These are phyloP conservation scores for Syngnathus typhle DNA, from an alignment of 2,113 vertebrate species.

Conservation along the genomic window DNA sequence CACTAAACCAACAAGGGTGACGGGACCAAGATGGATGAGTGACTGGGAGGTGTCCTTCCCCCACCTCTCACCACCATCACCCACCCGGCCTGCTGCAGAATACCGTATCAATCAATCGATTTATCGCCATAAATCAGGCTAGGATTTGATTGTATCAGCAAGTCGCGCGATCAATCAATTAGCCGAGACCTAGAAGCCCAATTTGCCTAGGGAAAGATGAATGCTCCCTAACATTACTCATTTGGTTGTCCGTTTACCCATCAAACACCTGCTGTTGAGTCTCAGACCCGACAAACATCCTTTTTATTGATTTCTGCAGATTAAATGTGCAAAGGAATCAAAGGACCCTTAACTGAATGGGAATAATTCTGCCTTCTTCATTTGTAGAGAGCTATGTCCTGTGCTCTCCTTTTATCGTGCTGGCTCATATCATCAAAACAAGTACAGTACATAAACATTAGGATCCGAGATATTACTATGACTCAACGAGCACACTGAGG, in stretches of 20 bases:
- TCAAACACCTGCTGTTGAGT: constrained; percentile 66
- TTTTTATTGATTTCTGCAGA: constrained; percentile 55
- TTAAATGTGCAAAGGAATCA: constrained; percentile 65
- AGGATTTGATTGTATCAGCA: constrained; percentile 69
- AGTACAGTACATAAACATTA: constrained; percentile 33
- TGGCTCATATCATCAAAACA: constrained; percentile 46
- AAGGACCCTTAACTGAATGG: constrained; percentile 54
- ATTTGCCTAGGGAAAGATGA: constrained; percentile 70
- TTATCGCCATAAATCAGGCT: constrained; percentile 71
- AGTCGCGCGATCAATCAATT: constrained; percentile 68
- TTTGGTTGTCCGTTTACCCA: constrained; percentile 62
- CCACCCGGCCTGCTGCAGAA: constrained; percentile 31
- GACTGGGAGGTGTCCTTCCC: constrained; percentile 45
- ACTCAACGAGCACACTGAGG: constrained; percentile 8
- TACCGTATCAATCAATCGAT: constrained; percentile 73
- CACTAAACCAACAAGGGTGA: constrained; percentile 63
- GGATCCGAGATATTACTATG: constrained; percentile 17
- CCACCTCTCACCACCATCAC: constrained; percentile 25
- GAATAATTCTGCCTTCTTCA: constrained; percentile 52
- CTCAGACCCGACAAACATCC: constrained; percentile 53
- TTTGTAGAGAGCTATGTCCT: constrained; percentile 36
- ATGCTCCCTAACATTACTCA: constrained; percentile 61
- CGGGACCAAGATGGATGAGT: constrained; percentile 59
- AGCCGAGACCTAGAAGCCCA: constrained; percentile 51
- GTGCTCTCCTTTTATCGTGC: constrained; percentile 35